phyloP scores from a whole-genome alignment of 2,113 vertebrate species.

The Raja brachyura region DNA sequence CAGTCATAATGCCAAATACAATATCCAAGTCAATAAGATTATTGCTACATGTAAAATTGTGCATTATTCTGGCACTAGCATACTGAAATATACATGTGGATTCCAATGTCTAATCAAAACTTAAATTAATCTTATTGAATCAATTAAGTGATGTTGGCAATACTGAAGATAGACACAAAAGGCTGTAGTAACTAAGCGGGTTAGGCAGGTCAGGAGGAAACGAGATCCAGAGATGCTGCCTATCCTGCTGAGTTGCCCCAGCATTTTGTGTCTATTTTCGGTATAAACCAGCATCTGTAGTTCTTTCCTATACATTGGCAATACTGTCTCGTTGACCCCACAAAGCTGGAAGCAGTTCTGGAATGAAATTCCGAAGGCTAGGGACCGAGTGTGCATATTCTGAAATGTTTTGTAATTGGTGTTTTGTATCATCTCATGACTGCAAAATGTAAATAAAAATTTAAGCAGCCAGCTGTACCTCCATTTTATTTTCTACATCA shows the following conservation, averaged over 20 bases:
- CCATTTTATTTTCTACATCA: neutral
- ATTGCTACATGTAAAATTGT: neutral
- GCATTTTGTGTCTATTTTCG: too few species aligned
- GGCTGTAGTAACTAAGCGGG: too few species aligned
- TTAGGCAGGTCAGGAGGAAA: too few species aligned
- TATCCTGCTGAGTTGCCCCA: too few species aligned
- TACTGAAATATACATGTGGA: neutral
- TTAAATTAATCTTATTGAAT: neutral
- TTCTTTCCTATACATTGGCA: neutral
- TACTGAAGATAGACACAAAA: neutral
- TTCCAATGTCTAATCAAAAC: neutral
- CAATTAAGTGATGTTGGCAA: neutral
- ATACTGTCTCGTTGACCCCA: neutral
- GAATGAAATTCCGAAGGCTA: neutral
- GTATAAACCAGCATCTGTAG: too few species aligned
- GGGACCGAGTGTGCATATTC: neutral
- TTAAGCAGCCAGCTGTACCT: neutral
- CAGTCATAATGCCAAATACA: too few species aligned
- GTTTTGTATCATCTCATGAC: neutral
- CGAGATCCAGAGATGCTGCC: too few species aligned
- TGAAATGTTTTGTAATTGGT: neutral
- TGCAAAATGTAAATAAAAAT: neutral
- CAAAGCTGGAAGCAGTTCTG: neutral
- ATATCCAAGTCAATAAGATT: too few species aligned
- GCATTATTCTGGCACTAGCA: neutral